A percentile compares a stretch with the other conserved stretches of the same genome.
These are phyloP conservation scores for Operophtera brumata DNA, from an alignment of 2,888 invertebrate genomes.

Conservation along the genomic window DNA sequence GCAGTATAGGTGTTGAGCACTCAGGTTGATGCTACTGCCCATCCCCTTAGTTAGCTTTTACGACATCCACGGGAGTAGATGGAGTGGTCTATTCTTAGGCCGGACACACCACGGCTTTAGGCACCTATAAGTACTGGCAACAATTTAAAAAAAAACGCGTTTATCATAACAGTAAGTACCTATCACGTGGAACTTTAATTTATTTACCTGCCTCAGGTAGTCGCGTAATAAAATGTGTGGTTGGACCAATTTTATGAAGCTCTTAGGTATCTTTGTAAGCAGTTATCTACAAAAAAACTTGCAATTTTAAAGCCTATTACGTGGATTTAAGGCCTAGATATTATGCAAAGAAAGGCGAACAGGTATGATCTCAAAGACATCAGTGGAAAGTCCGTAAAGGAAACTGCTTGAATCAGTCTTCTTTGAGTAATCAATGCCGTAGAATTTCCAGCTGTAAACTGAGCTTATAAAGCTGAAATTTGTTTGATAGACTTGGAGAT, in stretches of 20 bases:
- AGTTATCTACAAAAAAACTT: neutral
- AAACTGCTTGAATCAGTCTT: constrained; percentile 50
- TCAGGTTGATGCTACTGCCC: too few relatives aligned
- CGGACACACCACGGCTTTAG: too few relatives aligned
- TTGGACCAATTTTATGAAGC: neutral
- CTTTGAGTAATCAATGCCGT: constrained; percentile 6
- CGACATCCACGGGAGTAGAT: too few relatives aligned
- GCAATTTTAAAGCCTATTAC: constrained; percentile 12
- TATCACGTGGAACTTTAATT: too few relatives aligned
- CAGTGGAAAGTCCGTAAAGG: constrained; percentile 42
- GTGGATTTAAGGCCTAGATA: constrained; percentile 14
- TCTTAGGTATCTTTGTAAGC: neutral
- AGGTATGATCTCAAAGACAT: constrained; percentile 29
- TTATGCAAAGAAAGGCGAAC: constrained; percentile 21
- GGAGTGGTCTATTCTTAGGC: too few relatives aligned
- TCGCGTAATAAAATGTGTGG: too few relatives aligned
- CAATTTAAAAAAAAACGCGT: too few relatives aligned
- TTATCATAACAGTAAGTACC: too few relatives aligned
- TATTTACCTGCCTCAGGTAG: too few relatives aligned
- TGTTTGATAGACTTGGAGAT: neutral
- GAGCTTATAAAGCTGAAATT: constrained; percentile 3
- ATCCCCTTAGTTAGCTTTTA: too few relatives aligned
- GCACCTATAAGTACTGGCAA: too few relatives aligned
- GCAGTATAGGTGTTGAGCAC: too few relatives aligned
- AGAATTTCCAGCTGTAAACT: constrained; percentile 12